Conservation (phyloP, 2,888 invertebrate species). For the Drosophila rellima region DNA sequence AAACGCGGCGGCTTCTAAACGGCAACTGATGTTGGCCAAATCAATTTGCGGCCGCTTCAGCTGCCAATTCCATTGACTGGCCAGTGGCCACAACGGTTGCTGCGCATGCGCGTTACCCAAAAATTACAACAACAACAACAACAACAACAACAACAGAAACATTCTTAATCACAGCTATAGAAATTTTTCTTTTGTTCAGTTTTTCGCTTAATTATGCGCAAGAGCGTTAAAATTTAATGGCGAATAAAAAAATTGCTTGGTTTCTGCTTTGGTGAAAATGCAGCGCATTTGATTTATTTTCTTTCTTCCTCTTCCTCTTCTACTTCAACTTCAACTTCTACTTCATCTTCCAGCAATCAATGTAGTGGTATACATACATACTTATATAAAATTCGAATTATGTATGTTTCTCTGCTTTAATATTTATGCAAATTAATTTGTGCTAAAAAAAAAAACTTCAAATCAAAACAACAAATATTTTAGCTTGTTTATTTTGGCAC, state of each 20-base stretch:
- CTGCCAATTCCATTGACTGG: slow-evolving; percentile 25
- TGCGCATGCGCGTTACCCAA: slow-evolving; percentile 18
- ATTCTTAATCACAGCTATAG: slow-evolving; percentile 77
- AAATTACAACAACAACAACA: slow-evolving; percentile 22
- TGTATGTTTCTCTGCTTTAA: slow-evolving; percentile 15
- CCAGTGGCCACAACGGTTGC: slow-evolving; percentile 27
- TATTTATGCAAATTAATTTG: slow-evolving; percentile 53
- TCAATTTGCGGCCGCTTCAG: slow-evolving; percentile 59
- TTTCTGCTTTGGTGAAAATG: slow-evolving; percentile 69
- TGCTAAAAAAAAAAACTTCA: slow-evolving; percentile 41
- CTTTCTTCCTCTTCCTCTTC: slow-evolving; percentile 2
- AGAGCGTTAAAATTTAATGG: slow-evolving; percentile 77
- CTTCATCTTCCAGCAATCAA: slow-evolving; percentile 13
- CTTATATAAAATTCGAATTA: neutral
- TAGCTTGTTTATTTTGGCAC: slow-evolving; percentile 46
- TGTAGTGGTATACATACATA: neutral
- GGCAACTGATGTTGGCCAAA: slow-evolving; percentile 78
- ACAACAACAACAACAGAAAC: slow-evolving; percentile 12
- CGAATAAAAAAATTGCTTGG: slow-evolving; percentile 66
- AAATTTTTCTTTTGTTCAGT: slow-evolving; percentile 70
- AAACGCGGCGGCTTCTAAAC: slow-evolving; percentile 75
- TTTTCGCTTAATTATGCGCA: slow-evolving; percentile 77
- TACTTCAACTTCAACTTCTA: no score
- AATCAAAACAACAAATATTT: slow-evolving; percentile 7
- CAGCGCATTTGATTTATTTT: slow-evolving; percentile 58